Evolutionary conservation across 2,888 invertebrate species (phyloP).

Genomic region (Pheosia gnoma): DNA sequence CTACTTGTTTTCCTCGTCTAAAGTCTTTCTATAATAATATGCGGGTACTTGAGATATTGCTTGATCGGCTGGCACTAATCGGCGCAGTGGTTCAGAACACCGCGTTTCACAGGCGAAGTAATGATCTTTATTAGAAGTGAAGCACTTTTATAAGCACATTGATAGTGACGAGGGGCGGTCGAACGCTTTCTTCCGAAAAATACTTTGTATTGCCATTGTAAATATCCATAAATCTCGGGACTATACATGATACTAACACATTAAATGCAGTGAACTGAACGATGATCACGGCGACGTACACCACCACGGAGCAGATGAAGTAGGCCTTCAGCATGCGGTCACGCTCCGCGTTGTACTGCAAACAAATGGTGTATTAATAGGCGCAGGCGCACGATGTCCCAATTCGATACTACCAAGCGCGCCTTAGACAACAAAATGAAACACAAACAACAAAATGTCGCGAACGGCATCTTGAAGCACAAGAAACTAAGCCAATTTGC

Average conservation of each 20-base stretch:
- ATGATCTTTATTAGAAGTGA: background rate
- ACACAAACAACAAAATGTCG: no score
- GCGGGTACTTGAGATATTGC: conserved; percentile 14
- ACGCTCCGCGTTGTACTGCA: conserved; percentile 91
- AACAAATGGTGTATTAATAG: conserved; percentile 29
- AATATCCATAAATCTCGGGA: background rate
- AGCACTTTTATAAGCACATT: background rate
- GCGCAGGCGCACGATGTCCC: no score
- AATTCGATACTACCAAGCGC: no score
- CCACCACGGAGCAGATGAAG: conserved; percentile 91
- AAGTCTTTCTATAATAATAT: conserved; percentile 2
- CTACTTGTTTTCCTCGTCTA: background rate
- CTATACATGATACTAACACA: conserved; percentile 82
- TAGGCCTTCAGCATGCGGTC: conserved; percentile 95
- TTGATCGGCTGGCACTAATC: conserved; percentile 20
- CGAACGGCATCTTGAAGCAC: no score
- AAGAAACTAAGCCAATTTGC: no score
- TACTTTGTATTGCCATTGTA: background rate
- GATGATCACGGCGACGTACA: conserved; percentile 87
- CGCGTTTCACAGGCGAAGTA: conserved; percentile 1
- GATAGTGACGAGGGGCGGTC: background rate
- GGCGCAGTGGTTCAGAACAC: conserved; percentile 23
- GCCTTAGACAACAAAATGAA: no score
- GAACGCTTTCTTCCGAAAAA: background rate
- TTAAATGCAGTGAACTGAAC: conserved; percentile 88